Conservation (phyloP, 2,888 invertebrate genomes). For the Caenorhabditis virilis region DNA sequence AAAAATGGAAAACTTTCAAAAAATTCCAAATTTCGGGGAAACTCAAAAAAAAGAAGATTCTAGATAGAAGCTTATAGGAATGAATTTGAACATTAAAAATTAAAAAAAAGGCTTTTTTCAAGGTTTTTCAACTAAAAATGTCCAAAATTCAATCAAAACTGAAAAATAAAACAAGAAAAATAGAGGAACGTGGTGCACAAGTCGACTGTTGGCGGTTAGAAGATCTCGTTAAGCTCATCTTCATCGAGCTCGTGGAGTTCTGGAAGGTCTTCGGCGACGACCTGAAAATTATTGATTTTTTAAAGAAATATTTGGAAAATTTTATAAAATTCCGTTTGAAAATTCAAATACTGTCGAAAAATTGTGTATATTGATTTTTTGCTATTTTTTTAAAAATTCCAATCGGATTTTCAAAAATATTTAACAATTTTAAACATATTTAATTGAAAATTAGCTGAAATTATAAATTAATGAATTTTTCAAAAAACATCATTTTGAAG, state of each 20-base stretch:
- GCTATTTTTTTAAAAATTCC: too few species aligned
- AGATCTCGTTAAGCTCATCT: constrained; percentile 33
- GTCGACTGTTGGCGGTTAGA: constrained; percentile 3
- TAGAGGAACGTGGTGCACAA: too few species aligned
- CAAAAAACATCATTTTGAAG: too few species aligned
- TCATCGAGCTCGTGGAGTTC: constrained; percentile 48
- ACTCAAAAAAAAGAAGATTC: background rate
- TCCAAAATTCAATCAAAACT: too few species aligned
- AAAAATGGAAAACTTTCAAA: background rate
- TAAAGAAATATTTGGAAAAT: background rate
- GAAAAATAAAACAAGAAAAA: too few species aligned
- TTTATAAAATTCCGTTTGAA: too few species aligned
- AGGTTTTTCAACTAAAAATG: background rate
- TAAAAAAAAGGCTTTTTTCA: background rate
- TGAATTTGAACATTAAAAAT: background rate
- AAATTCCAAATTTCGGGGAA: background rate
- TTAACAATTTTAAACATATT: too few species aligned
- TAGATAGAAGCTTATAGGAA: background rate
- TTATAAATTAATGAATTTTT: too few species aligned
- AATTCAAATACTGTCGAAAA: too few species aligned
- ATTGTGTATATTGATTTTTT: too few species aligned
- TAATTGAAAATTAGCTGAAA: too few species aligned
- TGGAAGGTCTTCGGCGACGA: constrained; percentile 64
- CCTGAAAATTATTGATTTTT: constrained; percentile 36
- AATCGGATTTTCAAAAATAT: too few species aligned